Evolutionary conservation across 2,797 vertebrate species (phyloP).

Genomic region (Mormyrops attenuatus): DNA sequence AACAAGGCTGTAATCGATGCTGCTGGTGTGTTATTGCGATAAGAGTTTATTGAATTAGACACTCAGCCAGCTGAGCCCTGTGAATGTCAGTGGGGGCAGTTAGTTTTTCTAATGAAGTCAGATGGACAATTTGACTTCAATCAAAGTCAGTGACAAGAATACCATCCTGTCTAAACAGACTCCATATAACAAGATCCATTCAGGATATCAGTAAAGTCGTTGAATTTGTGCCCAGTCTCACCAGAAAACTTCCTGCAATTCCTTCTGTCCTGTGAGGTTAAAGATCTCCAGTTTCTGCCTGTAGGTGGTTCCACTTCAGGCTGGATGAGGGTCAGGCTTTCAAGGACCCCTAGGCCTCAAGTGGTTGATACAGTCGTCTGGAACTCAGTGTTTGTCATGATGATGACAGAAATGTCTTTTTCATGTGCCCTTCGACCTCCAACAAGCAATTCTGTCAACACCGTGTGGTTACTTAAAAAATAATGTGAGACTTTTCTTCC

Average conservation of each 20-base stretch:
- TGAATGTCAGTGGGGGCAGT: not conserved
- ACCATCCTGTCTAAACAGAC: not conserved
- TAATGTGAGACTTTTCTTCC: not conserved
- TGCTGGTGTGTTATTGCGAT: not conserved
- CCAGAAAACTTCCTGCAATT: not conserved
- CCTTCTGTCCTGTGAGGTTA: not conserved
- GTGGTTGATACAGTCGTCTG: not conserved
- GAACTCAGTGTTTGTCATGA: not conserved
- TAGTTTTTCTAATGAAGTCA: conserved; percentile 5
- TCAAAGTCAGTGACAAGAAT: not conserved
- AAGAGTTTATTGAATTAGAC: conserved; percentile 6
- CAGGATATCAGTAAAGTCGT: not conserved
- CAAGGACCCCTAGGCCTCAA: not conserved
- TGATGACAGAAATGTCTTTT: not conserved
- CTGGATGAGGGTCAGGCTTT: not conserved
- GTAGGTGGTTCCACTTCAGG: not conserved
- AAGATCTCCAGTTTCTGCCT: not conserved
- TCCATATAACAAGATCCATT: not conserved
- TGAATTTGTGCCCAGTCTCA: not conserved
- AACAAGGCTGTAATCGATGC: not conserved
- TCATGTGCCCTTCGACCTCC: not conserved
- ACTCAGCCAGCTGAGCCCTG: not conserved
- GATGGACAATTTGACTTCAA: not conserved
- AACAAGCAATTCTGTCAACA: not conserved
- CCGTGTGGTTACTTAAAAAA: not conserved